Evolutionary conservation across 2,113 vertebrate genomes (phyloP), one percentile per base, ranked within the genome.

Genomic region (Synodontis membranacea): DNA sequence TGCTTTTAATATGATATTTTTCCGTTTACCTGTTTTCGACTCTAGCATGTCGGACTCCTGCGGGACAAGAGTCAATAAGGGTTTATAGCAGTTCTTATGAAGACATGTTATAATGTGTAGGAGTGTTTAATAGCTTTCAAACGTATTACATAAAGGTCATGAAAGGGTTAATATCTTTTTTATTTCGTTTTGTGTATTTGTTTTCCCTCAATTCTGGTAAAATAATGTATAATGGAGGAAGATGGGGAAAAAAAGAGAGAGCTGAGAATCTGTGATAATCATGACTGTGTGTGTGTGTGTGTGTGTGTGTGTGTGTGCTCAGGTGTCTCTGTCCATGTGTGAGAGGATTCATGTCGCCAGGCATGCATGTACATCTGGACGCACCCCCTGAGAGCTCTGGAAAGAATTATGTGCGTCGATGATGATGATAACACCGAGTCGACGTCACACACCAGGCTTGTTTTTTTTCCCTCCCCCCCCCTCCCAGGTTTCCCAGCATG

Each of bases 401-500:
- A 86, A 80, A 80, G 28, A 42, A 42, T 66, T 10, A 25, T 68
- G 84, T 52, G 31, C 4, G 28, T 25, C 28, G 34, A 42, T 54
- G 84, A 86, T 80, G 34, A 42, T 54, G 84, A 86, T 80, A 86
- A 80, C 60, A 54, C 54, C 17, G 34, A 39, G 31, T 37, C 44
- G 44, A 79, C 74, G 34, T 78, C 84, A 85, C 74, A 66, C 44
- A 28, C 17, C 31, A 10, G 39, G 42, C n/a, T 72, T 62, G 28
- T 37, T 11, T n/a, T n/a, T n/a, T n/a, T n/a, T n/a, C n/a, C 34
- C 31, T n/a, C 48, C 3, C 23, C 39, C 1, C 44, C 74, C n/a
- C 72, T 23, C 31, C 84, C 46, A 54, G 60, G 34, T 66, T 80
- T 86, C 84, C 84, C 84, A 80, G 76, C 46, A 86, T 70, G 84